These are phyloP conservation scores for Anolis sagrei DNA, from an alignment of 2,113 vertebrate genomes.

Conservation along the genomic window DNA sequence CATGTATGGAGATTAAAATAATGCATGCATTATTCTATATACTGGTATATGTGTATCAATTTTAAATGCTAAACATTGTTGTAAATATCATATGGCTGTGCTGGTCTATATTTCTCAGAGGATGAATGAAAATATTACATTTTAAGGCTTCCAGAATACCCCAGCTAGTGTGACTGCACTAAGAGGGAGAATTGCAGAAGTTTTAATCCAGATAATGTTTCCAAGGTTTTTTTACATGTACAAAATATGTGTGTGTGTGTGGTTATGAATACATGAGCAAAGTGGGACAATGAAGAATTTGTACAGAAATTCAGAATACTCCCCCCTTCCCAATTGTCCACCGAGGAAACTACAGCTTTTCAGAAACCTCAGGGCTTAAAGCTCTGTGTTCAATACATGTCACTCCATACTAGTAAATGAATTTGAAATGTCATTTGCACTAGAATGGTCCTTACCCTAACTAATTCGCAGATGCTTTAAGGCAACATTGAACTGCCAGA, in stretches of 20 bases:
- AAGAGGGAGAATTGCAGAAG: too few species aligned
- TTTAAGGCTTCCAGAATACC: too few species aligned
- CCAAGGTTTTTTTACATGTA: neutral
- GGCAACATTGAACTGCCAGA: conserved; percentile 25
- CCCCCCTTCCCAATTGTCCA: neutral
- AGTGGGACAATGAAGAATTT: neutral
- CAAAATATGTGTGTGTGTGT: neutral
- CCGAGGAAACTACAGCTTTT: neutral
- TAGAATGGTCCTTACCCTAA: conserved; percentile 1
- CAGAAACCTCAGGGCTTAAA: conserved; percentile 2
- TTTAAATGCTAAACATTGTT: neutral
- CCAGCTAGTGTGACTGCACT: too few species aligned
- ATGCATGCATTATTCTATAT: too few species aligned
- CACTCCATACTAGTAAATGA: conserved; percentile 15
- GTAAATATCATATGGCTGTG: neutral
- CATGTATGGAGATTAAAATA: neutral
- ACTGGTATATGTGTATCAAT: too few species aligned
- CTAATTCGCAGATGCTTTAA: conserved; percentile 29
- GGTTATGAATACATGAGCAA: neutral
- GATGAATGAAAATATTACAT: too few species aligned
- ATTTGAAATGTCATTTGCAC: conserved; percentile 27
- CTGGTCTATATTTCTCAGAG: too few species aligned
- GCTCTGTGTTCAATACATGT: neutral
- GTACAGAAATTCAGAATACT: neutral
- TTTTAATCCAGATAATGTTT: too few species aligned